Conservation (phyloP, 2,113 vertebrate genomes). For the Donacobius atricapilla region DNA sequence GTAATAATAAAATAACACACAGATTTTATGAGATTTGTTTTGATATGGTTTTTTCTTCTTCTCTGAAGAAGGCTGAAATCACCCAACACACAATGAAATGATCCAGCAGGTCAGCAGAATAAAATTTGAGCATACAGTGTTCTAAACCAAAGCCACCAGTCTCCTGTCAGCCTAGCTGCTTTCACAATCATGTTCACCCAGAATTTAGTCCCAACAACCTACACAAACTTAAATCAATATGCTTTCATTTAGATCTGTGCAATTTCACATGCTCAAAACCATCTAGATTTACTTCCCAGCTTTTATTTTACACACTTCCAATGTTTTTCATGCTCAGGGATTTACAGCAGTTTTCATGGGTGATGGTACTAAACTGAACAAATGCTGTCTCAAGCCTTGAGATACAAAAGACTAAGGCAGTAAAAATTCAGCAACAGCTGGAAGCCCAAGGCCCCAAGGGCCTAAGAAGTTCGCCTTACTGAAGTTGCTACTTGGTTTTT, state of each 20-base stretch:
- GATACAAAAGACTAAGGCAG: slow-evolving; percentile 35
- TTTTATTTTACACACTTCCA: background rate
- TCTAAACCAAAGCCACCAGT: background rate
- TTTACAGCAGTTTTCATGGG: background rate
- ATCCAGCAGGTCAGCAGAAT: background rate
- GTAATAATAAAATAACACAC: background rate
- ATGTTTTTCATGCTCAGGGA: background rate
- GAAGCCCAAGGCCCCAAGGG: slow-evolving; percentile 14
- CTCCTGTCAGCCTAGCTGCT: rapidly evolving
- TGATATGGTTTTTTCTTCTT: background rate
- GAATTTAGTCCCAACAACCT: background rate
- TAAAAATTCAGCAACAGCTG: slow-evolving; percentile 33
- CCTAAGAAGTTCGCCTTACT: background rate
- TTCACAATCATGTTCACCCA: background rate
- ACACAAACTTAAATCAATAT: background rate
- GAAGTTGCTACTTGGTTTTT: background rate
- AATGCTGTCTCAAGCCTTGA: background rate
- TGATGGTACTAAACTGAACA: background rate
- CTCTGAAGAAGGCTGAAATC: background rate
- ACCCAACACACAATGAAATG: background rate
- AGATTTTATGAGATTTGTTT: background rate
- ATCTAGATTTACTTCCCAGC: background rate
- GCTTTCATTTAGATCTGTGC: background rate
- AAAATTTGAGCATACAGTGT: background rate
- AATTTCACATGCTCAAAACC: background rate